Conservation (phyloP, 2,888 invertebrate species). For the Deilephila elpenor region DNA sequence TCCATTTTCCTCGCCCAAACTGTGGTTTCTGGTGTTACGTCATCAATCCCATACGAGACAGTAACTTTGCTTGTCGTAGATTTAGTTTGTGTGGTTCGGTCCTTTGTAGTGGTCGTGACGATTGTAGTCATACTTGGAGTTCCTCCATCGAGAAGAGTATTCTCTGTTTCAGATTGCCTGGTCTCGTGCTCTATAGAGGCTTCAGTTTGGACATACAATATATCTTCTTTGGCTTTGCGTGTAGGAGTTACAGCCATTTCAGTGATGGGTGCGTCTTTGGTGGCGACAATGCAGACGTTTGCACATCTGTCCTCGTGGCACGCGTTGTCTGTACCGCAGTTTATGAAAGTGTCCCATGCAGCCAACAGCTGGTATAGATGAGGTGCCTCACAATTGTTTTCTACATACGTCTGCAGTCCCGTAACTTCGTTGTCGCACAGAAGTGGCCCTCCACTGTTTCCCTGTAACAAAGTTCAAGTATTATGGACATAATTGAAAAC, state of each 20-base stretch:
- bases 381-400: constrained; percentile 66
- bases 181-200: background rate
- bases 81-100: constrained; percentile 6
- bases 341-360: constrained; percentile 66
- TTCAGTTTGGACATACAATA: background rate
- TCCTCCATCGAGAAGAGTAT: constrained; percentile 10
- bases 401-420: constrained; percentile 72
- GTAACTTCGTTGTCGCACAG: constrained; percentile 66
- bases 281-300: constrained; percentile 57
- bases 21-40: constrained; percentile 29
- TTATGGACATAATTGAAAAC: background rate
- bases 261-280: constrained; percentile 58
- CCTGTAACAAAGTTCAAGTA: constrained; percentile 49
- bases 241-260: constrained; percentile 7
- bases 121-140: constrained; percentile 20
- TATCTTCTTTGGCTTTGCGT: background rate
- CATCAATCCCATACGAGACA: constrained; percentile 21
- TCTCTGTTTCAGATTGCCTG: background rate
- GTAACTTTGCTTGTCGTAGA: constrained; percentile 22
- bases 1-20: constrained; percentile 52
- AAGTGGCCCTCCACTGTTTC: constrained; percentile 75
- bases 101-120: constrained; percentile 33
- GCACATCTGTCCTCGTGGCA: constrained; percentile 60
- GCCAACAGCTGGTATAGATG: constrained; percentile 68
- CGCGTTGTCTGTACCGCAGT: constrained; percentile 64